Evolutionary conservation across 92 coral and sea anemone genomes (phyloP), one percentile per base, ranked within the genome.

Genomic region (Hydrozoanthus gracilis): DNA sequence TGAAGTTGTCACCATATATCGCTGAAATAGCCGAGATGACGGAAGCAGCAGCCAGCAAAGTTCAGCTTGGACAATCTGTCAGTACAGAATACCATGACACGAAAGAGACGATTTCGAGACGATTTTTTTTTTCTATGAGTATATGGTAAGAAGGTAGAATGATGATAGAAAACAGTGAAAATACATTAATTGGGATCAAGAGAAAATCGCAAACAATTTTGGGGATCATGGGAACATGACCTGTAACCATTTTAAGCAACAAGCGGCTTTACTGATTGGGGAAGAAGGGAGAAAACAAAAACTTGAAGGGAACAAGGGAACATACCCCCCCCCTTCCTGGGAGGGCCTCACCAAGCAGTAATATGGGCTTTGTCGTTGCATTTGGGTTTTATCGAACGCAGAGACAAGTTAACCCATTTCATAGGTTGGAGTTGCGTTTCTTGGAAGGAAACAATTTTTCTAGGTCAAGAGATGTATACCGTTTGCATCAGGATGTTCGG

Each of bases 31-130:
- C 77, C 48, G 87, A 83, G 87, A 44, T 83, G 77, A 83, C 87
- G 69, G 87, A 83, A 83, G 51, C 47, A 27, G 87, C 78, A 16
- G 87, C 17, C 87, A 77, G 69, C 50, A 46, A 83, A 83, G 55
- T 68, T 46, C 87, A 83, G 66, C 87, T n/a, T 67, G 77, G 39
- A 27, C 39, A 0, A 2, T 27, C 39, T 2, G 39, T 27, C 39
- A 27, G 39, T 27, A 27, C 74, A 78, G 77, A 83, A 68, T 68
- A 55, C 87, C 68, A 46, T 78, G 77, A 83, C 77, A 83, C 20
- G 87, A 83, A 83, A 83, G 77, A 83, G 78, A 64, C 78, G 47
- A 78, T 83, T 83, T 54, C 77, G 69, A 83, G 51, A 77, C 60
- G 87, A 83, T 83, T 83, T 67, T 11, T 27, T 67, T 67, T 4